Evolutionary conservation across 2,888 invertebrate genomes (phyloP).

Genomic region (Drosophila affinis): DNA sequence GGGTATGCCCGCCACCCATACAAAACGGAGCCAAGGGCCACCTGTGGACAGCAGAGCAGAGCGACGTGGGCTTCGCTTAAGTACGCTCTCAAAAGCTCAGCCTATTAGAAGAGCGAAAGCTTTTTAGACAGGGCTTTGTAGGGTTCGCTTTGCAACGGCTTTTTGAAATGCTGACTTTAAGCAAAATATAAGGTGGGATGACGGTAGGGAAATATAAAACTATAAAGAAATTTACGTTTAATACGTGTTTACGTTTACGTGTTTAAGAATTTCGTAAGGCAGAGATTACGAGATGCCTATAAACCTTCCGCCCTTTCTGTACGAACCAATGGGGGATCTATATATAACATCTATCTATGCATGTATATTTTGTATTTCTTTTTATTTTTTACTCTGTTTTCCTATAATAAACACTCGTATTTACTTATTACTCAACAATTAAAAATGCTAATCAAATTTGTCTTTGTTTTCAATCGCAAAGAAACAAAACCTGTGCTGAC

Average conservation of each 20-base stretch:
- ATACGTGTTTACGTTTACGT: too few species aligned
- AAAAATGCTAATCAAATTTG: not conserved
- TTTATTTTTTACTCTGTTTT: too few species aligned
- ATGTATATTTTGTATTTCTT: too few species aligned
- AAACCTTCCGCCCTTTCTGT: too few species aligned
- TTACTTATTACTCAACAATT: too few species aligned
- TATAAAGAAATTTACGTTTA: too few species aligned
- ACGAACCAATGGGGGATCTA: too few species aligned
- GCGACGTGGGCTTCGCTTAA: not conserved
- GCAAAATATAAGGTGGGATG: not conserved
- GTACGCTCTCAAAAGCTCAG: slow-evolving; percentile 17
- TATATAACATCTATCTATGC: too few species aligned
- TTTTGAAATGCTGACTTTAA: not conserved
- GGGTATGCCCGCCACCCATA: not conserved
- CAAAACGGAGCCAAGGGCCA: slow-evolving; percentile 13
- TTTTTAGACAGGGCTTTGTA: not conserved
- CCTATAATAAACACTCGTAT: too few species aligned
- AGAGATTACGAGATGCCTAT: too few species aligned
- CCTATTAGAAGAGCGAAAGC: slow-evolving; percentile 1
- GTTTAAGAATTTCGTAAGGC: too few species aligned
- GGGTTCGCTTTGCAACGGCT: slow-evolving; percentile 1
- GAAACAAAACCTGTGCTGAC: not conserved
- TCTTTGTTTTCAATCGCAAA: not conserved
- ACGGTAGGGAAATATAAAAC: too few species aligned
- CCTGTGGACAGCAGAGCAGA: slow-evolving; percentile 29